Conservation (phyloP, 2,113 vertebrate genomes). For the Lagenorhynchus albirostris region DNA sequence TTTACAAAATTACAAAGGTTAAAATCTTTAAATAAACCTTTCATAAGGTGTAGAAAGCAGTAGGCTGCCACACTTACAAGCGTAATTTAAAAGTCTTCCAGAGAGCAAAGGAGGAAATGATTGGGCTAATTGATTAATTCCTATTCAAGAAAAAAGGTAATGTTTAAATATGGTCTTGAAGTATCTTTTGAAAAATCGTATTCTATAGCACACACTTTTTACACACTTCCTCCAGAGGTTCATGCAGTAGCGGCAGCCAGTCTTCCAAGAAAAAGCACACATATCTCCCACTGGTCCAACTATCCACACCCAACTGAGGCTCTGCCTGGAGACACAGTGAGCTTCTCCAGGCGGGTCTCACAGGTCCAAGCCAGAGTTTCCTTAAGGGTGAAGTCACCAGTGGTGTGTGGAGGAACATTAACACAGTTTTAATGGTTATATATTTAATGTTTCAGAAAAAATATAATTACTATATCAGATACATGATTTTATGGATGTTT, state of each 20-base stretch:
- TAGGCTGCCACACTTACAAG: not conserved
- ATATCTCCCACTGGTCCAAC: not conserved
- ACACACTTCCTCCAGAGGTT: not conserved
- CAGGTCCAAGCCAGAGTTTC: not conserved
- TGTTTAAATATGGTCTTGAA: not conserved
- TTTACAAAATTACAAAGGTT: not conserved
- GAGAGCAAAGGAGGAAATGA: not conserved
- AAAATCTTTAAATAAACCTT: constrained; percentile 30
- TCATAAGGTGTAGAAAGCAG: not conserved
- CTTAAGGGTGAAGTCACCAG: not conserved
- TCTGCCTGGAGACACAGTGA: not conserved
- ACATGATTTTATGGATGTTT: not conserved
- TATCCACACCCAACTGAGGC: not conserved
- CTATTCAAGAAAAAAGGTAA: constrained; percentile 1
- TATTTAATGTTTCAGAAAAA: not conserved
- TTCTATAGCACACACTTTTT: not conserved
- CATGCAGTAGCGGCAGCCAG: not conserved
- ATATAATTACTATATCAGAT: not conserved
- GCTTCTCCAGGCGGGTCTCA: not conserved
- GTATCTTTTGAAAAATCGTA: not conserved
- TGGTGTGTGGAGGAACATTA: not conserved
- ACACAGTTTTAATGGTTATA: not conserved
- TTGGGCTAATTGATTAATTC: not conserved
- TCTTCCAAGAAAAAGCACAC: not conserved
- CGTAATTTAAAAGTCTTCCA: not conserved